Evolutionary conservation across 2,113 vertebrate species (phyloP).

Genomic region (Hystrix cristata): DNA sequence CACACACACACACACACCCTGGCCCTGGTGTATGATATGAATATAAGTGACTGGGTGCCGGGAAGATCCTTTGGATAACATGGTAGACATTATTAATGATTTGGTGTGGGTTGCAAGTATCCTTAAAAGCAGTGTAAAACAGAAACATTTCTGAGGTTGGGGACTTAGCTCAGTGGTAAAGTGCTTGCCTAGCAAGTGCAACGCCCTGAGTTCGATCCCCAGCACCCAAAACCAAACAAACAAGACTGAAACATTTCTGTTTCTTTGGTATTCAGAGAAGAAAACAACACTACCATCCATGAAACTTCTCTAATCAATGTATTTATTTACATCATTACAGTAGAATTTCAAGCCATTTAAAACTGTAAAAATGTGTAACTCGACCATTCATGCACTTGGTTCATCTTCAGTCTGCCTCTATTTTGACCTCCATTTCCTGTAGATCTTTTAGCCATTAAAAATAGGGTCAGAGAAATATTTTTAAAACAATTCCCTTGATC

Average conservation of each 20-base stretch:
- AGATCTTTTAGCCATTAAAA: slow-evolving; percentile 46
- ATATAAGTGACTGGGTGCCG: background rate
- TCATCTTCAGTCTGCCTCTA: slow-evolving; percentile 9
- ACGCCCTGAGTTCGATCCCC: too few species aligned
- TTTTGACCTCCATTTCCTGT: background rate
- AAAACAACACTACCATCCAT: background rate
- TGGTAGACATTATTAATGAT: background rate
- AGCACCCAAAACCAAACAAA: too few species aligned
- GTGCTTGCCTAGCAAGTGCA: too few species aligned
- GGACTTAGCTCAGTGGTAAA: too few species aligned
- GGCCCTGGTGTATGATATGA: background rate
- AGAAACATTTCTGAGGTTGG: background rate
- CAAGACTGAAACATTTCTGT: background rate
- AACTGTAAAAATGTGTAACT: background rate
- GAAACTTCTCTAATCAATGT: background rate
- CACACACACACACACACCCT: background rate
- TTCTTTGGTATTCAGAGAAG: background rate
- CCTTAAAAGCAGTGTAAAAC: background rate
- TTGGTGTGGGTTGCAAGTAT: background rate
- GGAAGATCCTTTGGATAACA: background rate
- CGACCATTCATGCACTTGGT: background rate
- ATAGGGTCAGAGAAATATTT: background rate
- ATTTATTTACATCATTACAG: slow-evolving; percentile 4
- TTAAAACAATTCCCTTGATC: slow-evolving; percentile 22
- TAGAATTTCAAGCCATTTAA: background rate